phyloP scores from a whole-genome alignment of 2,888 invertebrate genomes.

The Eilema depressum region DNA sequence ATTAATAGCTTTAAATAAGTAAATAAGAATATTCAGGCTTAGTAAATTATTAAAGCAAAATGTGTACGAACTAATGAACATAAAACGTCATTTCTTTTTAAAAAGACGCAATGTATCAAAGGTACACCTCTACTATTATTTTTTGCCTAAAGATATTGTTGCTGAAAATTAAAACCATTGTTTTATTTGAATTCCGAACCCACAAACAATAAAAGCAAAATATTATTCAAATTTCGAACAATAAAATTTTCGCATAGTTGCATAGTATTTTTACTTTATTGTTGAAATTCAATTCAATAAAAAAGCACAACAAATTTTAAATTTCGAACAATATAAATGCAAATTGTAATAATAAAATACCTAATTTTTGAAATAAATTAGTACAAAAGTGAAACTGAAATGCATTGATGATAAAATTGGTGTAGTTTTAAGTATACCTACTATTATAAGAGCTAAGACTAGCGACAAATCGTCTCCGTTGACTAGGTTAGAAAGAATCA shows the following conservation, averaged over 20 bases:
- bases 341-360: conserved; percentile 38
- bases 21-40: conserved; percentile 35
- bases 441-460: conserved; percentile 55
- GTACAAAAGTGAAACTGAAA: conserved; percentile 66
- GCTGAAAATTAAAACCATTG: conserved; percentile 29
- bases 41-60: conserved; percentile 50
- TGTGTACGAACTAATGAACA: conserved; percentile 67
- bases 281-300: conserved; percentile 16
- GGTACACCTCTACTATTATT: conserved; percentile 57
- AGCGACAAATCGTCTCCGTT: conserved; percentile 60
- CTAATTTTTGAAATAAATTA: conserved; percentile 51
- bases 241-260: conserved; percentile 12
- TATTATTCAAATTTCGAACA: conserved; percentile 24
- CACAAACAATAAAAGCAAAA: conserved; percentile 24
- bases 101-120: conserved; percentile 74
- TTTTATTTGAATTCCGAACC: conserved; percentile 19
- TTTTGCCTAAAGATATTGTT: conserved; percentile 38
- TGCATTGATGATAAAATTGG: conserved; percentile 65
- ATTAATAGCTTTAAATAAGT: conserved; percentile 39
- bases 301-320: conserved; percentile 26
- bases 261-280: conserved; percentile 10
- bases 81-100: conserved; percentile 65
- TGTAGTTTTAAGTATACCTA: conserved; percentile 51
- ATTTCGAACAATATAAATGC: conserved; percentile 43
- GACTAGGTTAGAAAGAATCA: conserved; percentile 72